A percentile compares a stretch with the other conserved stretches of the same genome.
These are phyloP conservation scores for Gymnoscopelus microlampas DNA, from an alignment of 2,797 vertebrate species.

Conservation along the genomic window DNA sequence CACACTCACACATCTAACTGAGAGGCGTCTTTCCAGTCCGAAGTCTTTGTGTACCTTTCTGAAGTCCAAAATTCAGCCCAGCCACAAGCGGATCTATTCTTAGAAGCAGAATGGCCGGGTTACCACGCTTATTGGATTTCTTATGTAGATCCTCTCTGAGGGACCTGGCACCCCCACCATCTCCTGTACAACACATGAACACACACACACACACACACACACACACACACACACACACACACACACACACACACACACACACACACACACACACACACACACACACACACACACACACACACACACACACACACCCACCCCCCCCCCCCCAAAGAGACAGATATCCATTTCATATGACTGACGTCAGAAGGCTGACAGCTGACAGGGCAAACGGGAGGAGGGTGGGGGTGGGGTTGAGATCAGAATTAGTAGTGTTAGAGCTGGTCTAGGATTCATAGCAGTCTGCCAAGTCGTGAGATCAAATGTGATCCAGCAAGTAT, in stretches of 20 bases:
- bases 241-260: slow-evolving; percentile 18
- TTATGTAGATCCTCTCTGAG: slow-evolving; percentile 22
- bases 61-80: slow-evolving; percentile 13
- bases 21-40: slow-evolving; percentile 3
- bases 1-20: slow-evolving; percentile 11
- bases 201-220: background rate
- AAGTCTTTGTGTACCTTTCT: slow-evolving; percentile 35
- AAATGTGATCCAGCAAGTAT: slow-evolving; percentile 45
- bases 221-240: slow-evolving; percentile 2
- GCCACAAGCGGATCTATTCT: slow-evolving; percentile 46
- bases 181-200: too few species aligned
- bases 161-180: slow-evolving; percentile 5
- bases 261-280: slow-evolving; percentile 21
- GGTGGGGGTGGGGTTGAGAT: background rate
- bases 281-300: slow-evolving; percentile 24
- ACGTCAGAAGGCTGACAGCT: slow-evolving; percentile 60
- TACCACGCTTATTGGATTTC: slow-evolving; percentile 47
- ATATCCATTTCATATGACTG: slow-evolving; percentile 64
- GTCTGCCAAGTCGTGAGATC: background rate
- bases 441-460: slow-evolving; percentile 17
- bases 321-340: slow-evolving; percentile 37
- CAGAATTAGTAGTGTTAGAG: too few species aligned
- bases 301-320: slow-evolving; percentile 8
- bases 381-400: slow-evolving; percentile 43
- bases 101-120: slow-evolving; percentile 24